Conservation (phyloP, 2,113 vertebrate species). For the Lycaon pictus region DNA sequence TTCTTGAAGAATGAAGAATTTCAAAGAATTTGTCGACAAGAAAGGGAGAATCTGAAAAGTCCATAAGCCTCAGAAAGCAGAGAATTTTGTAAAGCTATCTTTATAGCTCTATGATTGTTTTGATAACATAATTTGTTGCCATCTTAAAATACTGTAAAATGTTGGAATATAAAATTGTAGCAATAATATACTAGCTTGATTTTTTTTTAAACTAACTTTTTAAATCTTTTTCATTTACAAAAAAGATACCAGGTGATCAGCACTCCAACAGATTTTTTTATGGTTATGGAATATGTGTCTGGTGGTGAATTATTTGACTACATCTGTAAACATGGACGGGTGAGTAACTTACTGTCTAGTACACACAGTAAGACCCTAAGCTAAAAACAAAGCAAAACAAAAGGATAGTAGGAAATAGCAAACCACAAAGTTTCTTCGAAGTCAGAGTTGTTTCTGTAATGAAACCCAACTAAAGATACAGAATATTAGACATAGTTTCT, state of each 20-base stretch:
- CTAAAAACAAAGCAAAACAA: background rate
- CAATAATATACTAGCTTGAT: background rate
- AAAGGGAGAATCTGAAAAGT: background rate
- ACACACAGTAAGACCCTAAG: background rate
- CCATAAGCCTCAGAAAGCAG: background rate
- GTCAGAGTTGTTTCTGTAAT: background rate
- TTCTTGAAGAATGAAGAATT: conserved; percentile 39
- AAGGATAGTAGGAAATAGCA: background rate
- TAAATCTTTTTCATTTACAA: conserved; percentile 62
- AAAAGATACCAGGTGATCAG: conserved; percentile 99
- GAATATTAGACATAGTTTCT: background rate
- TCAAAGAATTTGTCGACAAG: background rate
- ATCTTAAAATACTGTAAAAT: conserved; percentile 34
- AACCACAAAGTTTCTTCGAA: conserved; percentile 1
- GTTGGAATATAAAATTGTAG: background rate
- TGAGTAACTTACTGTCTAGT: conserved; percentile 87
- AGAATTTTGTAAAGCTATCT: background rate
- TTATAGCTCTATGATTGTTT: conserved; percentile 15
- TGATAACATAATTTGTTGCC: conserved; percentile 9
- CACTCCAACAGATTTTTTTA: conserved; percentile 99
- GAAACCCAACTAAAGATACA: background rate
- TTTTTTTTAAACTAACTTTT: conserved; percentile 45
- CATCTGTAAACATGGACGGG: conserved; percentile 99
- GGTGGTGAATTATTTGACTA: conserved; percentile 99
- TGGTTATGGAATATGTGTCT: conserved; percentile 99